Evolutionary conservation across 1,140 invertebrate genomes (phyloP), one percentile per base, ranked within the genome.

Genomic region (Lucilia cuprina): DNA sequence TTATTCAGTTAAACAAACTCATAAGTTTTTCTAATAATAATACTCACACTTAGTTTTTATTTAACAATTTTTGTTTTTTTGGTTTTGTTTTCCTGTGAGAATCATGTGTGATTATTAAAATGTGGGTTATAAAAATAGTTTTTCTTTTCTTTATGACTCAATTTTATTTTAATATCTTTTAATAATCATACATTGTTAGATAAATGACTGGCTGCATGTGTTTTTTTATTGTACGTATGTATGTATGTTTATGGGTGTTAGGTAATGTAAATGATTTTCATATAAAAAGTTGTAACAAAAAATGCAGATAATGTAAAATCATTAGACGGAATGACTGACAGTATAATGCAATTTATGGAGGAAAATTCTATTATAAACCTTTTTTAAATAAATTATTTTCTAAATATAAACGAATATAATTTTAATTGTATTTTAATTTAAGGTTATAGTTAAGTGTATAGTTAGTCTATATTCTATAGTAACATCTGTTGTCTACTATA

Each of bases 91-190:
- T 10, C 41, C 41, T 41, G 41, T 41, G 41, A 41, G 41, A 41
- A 41, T 41, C 41, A 41, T 41, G 41, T 41, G 41, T 41, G 41
- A 70, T 21, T 80, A 49, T 21, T 80, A 80, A 80, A 77, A 77
- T 77, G 74, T 77, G 74, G 74, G 74, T 77, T 77, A 77, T 77
- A 77, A 77, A 77, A 35, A 77, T 77, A 17, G 17, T 70, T 70
- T 70, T 70, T 70, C 60, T 70, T 70, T 70, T 70, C 65, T 70
- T 70, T 70, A 70, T 70, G 3, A 70, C 65, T 21, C n/a, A 19
- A 70, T 70, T 70, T 70, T 21, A 21, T 70, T 21, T 21, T 70
- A 70, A 19, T n/a, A 7, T 70, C n/a, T 70, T 21, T 70, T 70
- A 70, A 70, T 70, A 70, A 60, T 60, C 55, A 60, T 60, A 60